A percentile compares a stretch with the other conserved stretches of the same genome.
These are phyloP conservation scores for Salvator merianae DNA, from an alignment of 2,113 vertebrate species.

Conservation along the genomic window DNA sequence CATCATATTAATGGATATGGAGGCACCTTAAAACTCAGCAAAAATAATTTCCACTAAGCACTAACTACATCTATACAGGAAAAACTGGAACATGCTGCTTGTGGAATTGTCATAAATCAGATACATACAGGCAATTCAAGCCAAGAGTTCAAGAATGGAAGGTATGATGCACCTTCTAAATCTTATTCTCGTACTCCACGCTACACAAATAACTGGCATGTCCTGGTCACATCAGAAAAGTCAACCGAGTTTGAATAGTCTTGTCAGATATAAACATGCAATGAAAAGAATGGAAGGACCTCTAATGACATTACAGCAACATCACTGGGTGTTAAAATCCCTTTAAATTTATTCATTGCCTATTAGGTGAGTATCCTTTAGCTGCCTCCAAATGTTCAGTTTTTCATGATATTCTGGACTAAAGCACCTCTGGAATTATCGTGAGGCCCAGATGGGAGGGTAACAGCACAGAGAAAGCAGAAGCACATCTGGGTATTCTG, in stretches of 20 bases:
- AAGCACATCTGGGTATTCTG: too few relatives aligned
- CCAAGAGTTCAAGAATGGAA: constrained; percentile 1
- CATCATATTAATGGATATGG: neutral
- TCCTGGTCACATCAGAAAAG: neutral
- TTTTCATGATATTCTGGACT: too few relatives aligned
- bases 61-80: neutral
- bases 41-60: constrained; percentile 2
- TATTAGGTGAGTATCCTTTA: neutral
- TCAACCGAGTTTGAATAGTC: neutral
- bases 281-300: neutral
- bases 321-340: neutral
- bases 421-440: too few relatives aligned
- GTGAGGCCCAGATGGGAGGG: too few relatives aligned
- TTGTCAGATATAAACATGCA: neutral
- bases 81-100: neutral
- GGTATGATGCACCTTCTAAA: neutral
- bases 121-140: neutral
- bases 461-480: too few relatives aligned
- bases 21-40: constrained; percentile 1
- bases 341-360: neutral
- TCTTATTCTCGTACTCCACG: neutral
- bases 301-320: neutral
- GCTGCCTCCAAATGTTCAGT: too few relatives aligned
- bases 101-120: constrained; percentile 3
- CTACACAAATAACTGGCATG: neutral